phyloP scores from a whole-genome alignment of 1,140 invertebrate species.

The Ladona fulva region DNA sequence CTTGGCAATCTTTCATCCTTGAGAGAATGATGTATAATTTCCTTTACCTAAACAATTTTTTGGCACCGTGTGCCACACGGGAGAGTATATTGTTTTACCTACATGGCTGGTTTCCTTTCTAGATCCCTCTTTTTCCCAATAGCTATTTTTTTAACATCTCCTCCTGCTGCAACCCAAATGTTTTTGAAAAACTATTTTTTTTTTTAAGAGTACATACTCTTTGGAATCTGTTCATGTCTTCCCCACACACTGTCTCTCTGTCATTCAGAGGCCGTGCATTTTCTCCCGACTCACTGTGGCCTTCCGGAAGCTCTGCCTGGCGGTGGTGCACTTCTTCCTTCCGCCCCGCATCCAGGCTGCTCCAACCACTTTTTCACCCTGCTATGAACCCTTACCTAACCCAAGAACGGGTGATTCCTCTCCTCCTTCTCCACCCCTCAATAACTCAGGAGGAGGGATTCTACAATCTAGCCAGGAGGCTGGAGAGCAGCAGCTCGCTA shows the following conservation, averaged over 20 bases:
- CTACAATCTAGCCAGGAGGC: not conserved
- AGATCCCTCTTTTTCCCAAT: too few relatives aligned
- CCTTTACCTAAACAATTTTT: too few relatives aligned
- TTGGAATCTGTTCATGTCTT: not conserved
- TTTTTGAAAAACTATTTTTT: too few relatives aligned
- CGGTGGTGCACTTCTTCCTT: not conserved
- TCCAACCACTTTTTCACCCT: not conserved
- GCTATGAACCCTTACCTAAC: not conserved
- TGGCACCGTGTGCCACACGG: too few relatives aligned
- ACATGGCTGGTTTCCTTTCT: too few relatives aligned
- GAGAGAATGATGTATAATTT: too few relatives aligned
- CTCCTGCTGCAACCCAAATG: too few relatives aligned
- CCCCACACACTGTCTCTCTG: not conserved
- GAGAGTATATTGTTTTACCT: too few relatives aligned
- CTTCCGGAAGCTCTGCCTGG: constrained; percentile 5
- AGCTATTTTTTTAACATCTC: too few relatives aligned
- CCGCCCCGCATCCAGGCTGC: not conserved
- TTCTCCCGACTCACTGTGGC: not conserved
- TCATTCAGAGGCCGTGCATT: not conserved
- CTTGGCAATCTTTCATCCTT: not conserved
- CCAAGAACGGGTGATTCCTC: not conserved
- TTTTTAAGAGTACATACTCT: not conserved
- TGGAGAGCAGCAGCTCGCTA: not conserved
- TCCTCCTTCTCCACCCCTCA: not conserved
- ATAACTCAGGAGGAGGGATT: not conserved